phyloP scores from a whole-genome alignment of 2,888 invertebrate species.

The Conops quadrifasciatus region DNA sequence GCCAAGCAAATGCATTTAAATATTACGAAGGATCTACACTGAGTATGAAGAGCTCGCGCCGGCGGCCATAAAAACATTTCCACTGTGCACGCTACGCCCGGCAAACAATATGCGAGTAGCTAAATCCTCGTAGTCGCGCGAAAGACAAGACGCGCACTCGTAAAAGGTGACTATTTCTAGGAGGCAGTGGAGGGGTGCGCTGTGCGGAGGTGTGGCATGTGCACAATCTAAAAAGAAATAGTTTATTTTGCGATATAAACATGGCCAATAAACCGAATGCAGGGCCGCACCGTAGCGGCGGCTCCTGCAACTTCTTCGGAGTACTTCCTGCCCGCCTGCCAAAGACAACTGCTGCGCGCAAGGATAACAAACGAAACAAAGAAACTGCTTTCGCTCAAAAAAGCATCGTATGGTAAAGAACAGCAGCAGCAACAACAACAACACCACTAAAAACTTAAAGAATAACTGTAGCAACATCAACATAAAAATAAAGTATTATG shows the following conservation, averaged over 20 bases:
- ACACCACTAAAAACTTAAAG: not conserved
- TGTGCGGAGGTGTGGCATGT: not conserved
- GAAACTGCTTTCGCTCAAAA: conserved; percentile 32
- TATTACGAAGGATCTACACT: conserved; percentile 19
- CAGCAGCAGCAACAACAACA: conserved; percentile 15
- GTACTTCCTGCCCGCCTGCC: not conserved
- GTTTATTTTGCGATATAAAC: conserved; percentile 18
- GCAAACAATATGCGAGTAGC: not conserved
- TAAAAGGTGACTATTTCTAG: not conserved
- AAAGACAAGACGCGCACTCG: not conserved
- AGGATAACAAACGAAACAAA: conserved; percentile 33
- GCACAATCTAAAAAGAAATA: conserved; percentile 11
- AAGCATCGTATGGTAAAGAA: conserved; percentile 32
- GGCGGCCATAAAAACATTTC: conserved; percentile 29
- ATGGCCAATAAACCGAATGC: conserved; percentile 13
- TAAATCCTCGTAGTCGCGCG: not conserved
- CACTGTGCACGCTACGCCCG: conserved; percentile 8
- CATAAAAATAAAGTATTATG: conserved; percentile 18
- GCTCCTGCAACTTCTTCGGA: not conserved
- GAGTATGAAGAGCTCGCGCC: not conserved
- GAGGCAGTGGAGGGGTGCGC: not conserved
- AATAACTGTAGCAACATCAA: conserved; percentile 12
- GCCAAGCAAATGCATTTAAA: conserved; percentile 33
- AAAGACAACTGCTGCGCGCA: not conserved
- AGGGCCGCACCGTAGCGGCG: conserved; percentile 2